phyloP scores from a whole-genome alignment of 2,113 vertebrate species.

The Syngnathus floridae region DNA sequence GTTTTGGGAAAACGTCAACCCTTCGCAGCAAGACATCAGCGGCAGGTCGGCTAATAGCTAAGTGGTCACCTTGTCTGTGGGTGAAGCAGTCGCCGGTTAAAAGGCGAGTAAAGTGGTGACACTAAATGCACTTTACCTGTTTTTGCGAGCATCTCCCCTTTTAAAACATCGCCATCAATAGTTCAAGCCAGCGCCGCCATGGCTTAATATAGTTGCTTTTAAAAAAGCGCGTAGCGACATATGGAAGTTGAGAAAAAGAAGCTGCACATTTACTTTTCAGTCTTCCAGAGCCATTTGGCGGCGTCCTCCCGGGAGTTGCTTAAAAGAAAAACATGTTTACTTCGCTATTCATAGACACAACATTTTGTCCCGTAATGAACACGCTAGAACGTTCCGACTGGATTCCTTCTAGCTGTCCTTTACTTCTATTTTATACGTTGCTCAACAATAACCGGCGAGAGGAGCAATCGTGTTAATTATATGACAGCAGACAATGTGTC shows the following conservation, averaged over 20 bases:
- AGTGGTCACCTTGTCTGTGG: conserved; percentile 35
- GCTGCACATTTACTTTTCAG: conserved; percentile 10
- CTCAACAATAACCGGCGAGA: background rate
- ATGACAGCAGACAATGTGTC: background rate
- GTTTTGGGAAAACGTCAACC: background rate
- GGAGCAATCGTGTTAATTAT: background rate
- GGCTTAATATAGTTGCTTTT: conserved; percentile 33
- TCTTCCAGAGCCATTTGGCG: conserved; percentile 1
- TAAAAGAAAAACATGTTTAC: conserved; percentile 7
- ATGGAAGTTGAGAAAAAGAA: conserved; percentile 3
- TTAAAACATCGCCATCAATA: conserved; percentile 47
- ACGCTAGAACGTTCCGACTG: background rate
- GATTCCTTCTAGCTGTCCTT: background rate
- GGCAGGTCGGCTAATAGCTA: conserved; percentile 44
- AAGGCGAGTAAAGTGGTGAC: conserved; percentile 40
- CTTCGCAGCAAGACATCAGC: conserved; percentile 19
- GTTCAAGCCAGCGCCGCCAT: conserved; percentile 44
- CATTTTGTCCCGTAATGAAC: conserved; percentile 1
- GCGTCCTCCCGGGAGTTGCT: background rate
- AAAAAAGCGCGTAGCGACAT: conserved; percentile 3
- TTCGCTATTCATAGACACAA: background rate
- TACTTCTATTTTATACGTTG: background rate
- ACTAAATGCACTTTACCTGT: conserved; percentile 49
- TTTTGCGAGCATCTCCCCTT: conserved; percentile 38
- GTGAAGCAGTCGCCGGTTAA: conserved; percentile 30